A percentile compares a stretch with the other conserved stretches of the same genome.
Conservation (phyloP, 2,113 vertebrate genomes). For the Cyanistes caeruleus region DNA sequence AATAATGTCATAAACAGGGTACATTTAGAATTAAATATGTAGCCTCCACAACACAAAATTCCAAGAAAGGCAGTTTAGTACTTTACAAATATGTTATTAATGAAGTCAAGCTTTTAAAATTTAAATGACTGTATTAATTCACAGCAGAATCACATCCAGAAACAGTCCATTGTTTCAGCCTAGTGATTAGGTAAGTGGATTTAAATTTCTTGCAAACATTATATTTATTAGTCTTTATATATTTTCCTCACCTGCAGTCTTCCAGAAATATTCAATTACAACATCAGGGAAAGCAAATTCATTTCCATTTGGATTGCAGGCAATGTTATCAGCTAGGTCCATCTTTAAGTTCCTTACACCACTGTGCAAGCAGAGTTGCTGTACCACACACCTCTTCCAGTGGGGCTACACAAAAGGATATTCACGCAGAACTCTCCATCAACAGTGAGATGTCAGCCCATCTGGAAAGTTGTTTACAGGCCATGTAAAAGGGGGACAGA, state of each 20-base stretch:
- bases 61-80: not conserved
- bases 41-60: not conserved
- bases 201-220: not conserved
- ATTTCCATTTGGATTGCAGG: not conserved
- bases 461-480: constrained; percentile 5
- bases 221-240: not conserved
- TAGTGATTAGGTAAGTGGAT: not conserved
- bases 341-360: not conserved
- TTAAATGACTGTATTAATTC: not conserved
- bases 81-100: not conserved
- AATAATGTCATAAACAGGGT: not conserved
- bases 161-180: not conserved
- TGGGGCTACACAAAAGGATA: not conserved
- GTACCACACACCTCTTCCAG: not conserved
- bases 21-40: not conserved
- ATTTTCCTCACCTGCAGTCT: not conserved
- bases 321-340: not conserved
- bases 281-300: not conserved
- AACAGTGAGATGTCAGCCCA: not conserved
- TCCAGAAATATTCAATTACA: not conserved
- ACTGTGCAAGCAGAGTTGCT: not conserved
- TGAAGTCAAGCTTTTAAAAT: not conserved
- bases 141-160: not conserved
- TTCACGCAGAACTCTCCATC: not conserved
- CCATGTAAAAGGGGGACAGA: not conserved